phyloP scores from a whole-genome alignment of 2,888 invertebrate species.

The Ophion slaviceki region DNA sequence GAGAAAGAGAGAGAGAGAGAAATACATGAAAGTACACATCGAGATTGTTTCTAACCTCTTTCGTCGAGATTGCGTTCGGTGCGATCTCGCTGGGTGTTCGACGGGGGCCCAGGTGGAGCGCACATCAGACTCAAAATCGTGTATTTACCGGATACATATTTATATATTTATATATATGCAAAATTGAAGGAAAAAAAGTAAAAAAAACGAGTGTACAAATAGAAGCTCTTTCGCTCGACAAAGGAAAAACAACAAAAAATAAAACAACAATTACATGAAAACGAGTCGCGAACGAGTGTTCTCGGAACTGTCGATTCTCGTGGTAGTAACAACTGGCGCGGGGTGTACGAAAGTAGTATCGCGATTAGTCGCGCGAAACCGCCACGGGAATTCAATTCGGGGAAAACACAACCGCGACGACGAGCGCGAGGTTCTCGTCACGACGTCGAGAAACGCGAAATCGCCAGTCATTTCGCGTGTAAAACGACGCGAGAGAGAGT shows the following conservation, averaged over 20 bases:
- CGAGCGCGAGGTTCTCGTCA: slow-evolving; percentile 60
- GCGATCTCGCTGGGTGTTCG: slow-evolving; percentile 61
- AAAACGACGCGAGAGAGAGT: slow-evolving; percentile 61
- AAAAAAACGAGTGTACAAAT: not conserved
- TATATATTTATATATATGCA: not conserved
- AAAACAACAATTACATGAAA: slow-evolving; percentile 19
- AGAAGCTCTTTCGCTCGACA: slow-evolving; percentile 12
- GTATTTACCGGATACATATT: slow-evolving; percentile 15
- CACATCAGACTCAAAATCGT: slow-evolving; percentile 59
- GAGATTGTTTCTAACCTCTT: slow-evolving; percentile 67
- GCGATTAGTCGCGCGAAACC: slow-evolving; percentile 53
- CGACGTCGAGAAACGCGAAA: slow-evolving; percentile 66
- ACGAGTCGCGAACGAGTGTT: slow-evolving; percentile 27
- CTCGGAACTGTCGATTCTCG: slow-evolving; percentile 32
- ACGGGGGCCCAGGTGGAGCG: slow-evolving; percentile 64
- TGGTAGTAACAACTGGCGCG: slow-evolving; percentile 31
- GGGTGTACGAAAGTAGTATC: slow-evolving; percentile 44
- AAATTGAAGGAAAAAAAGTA: not conserved
- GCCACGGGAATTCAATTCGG: slow-evolving; percentile 60
- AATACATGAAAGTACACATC: slow-evolving; percentile 34
- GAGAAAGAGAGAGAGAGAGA: not conserved
- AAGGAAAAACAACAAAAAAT: slow-evolving; percentile 14
- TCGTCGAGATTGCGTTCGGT: slow-evolving; percentile 55
- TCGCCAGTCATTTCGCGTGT: slow-evolving; percentile 67
- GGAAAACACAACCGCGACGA: slow-evolving; percentile 51